Percentiles rank a stretch among this genome's conserved stretches.
These are phyloP conservation scores for Scrobipalpa atriplicella DNA, from an alignment of 2,888 invertebrate genomes.

Conservation along the genomic window DNA sequence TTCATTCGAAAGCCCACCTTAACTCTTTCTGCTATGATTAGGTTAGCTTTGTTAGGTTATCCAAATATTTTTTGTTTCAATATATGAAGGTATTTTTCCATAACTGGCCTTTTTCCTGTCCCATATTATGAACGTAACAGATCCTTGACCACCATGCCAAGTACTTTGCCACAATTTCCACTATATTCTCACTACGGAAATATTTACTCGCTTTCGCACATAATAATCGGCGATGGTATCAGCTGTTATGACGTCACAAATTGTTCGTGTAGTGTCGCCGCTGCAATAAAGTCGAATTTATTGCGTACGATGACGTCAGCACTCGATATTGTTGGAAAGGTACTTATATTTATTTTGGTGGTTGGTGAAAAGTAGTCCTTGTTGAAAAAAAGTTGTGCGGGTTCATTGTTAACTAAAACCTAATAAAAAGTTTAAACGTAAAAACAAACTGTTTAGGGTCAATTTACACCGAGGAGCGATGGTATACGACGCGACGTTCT, in stretches of 20 bases:
- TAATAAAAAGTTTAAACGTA: too few species aligned
- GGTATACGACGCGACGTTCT: too few species aligned
- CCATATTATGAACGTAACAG: too few species aligned
- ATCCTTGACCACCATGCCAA: neutral
- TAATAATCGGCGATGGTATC: constrained; percentile 30
- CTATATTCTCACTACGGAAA: neutral
- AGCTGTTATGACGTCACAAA: constrained; percentile 25
- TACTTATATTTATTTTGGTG: neutral
- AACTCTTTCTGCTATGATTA: too few species aligned
- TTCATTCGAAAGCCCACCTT: too few species aligned
- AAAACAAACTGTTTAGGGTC: too few species aligned
- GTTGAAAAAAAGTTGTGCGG: neutral
- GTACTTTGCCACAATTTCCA: neutral
- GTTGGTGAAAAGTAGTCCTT: neutral
- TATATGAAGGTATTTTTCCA: too few species aligned
- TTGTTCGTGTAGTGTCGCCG: constrained; percentile 34
- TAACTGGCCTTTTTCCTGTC: too few species aligned
- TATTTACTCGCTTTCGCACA: constrained; percentile 7
- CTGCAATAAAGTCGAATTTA: constrained; percentile 38
- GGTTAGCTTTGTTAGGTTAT: too few species aligned
- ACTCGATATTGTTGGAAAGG: constrained; percentile 1
- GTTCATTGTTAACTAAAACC: neutral
- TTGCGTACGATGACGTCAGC: constrained; percentile 16
- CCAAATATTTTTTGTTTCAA: too few species aligned
- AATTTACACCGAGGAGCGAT: too few species aligned